Conservation (phyloP, 2,888 invertebrate species). For the Gymnoscelis rufifasciata region DNA sequence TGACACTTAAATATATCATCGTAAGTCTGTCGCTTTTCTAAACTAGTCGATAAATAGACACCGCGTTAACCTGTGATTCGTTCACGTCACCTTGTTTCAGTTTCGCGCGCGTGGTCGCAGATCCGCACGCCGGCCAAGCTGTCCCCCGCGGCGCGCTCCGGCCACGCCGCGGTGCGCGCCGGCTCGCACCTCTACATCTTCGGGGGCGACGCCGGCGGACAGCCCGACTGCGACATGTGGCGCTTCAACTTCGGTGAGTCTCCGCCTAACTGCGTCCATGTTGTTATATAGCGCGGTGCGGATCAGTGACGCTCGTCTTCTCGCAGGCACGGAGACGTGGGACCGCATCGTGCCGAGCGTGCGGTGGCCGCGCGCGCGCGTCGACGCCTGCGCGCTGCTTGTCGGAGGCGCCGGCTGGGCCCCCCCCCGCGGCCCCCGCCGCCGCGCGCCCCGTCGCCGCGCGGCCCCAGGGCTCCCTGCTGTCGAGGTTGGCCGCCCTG, state of each 20-base stretch:
- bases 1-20: no score
- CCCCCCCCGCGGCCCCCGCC: conserved; percentile 53
- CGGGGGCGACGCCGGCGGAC: conserved; percentile 86
- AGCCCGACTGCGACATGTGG: conserved; percentile 88
- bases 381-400: conserved; percentile 83
- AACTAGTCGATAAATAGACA: no score
- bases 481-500: conserved; percentile 84
- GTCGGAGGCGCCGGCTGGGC: conserved; percentile 55
- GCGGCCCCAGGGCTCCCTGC: conserved; percentile 65
- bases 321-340: conserved; percentile 85
- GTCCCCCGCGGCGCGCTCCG: conserved; percentile 85
- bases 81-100: no score
- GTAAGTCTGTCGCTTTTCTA: no score
- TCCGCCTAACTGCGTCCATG: no score
- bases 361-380: conserved; percentile 83
- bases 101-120: conserved; percentile 81
- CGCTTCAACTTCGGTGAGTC: conserved; percentile 88
- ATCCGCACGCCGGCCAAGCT: conserved; percentile 81
- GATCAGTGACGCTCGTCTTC: no score
- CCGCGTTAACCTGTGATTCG: no score
- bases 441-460: conserved; percentile 35
- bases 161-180: conserved; percentile 88
- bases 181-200: conserved; percentile 88
- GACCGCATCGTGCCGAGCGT: conserved; percentile 83
- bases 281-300: no score